Evolutionary conservation across 2,797 vertebrate genomes (phyloP).

Genomic region (Peromyscus aztecus): DNA sequence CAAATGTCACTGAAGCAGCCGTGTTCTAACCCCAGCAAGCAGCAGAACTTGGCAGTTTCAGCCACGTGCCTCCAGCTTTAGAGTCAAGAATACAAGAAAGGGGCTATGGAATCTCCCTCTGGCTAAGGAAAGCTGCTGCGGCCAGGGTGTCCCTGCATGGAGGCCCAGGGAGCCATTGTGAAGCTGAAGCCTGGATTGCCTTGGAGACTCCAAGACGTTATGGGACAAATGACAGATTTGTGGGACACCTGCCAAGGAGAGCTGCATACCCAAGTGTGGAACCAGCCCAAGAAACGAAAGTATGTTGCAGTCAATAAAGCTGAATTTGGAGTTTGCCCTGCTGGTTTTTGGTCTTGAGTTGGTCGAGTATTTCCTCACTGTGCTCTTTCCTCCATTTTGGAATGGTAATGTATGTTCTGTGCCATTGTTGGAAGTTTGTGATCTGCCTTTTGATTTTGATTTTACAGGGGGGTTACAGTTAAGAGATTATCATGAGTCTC

Average conservation of each 20-base stretch:
- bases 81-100: background rate
- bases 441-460: background rate
- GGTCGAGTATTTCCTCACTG: background rate
- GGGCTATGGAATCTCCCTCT: background rate
- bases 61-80: background rate
- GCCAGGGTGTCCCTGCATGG: background rate
- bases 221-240: background rate
- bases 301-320: background rate
- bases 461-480: background rate
- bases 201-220: background rate
- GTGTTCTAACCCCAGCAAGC: background rate
- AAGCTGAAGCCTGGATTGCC: background rate
- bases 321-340: background rate
- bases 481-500: background rate
- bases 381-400: background rate
- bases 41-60: background rate
- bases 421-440: background rate
- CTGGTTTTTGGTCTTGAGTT: background rate
- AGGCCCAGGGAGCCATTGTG: background rate
- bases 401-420: background rate
- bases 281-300: background rate
- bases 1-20: background rate
- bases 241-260: background rate
- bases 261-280: background rate
- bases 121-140: background rate